Evolutionary conservation across 1,140 invertebrate genomes (phyloP), one percentile per base, ranked within the genome.

Genomic region (Aleiodes sp.): DNA sequence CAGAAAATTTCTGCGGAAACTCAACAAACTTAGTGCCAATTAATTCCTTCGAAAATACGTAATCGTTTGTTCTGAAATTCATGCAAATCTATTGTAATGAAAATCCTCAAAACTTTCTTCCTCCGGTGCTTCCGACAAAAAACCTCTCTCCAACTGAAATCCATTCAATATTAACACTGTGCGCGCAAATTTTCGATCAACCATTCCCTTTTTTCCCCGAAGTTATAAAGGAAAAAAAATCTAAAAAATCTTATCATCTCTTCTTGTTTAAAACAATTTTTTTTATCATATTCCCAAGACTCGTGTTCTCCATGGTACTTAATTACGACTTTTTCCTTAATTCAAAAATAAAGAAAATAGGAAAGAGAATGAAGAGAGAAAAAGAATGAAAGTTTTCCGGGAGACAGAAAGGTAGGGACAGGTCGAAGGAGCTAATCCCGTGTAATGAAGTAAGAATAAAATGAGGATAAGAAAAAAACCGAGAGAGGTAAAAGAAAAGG

Each of bases 381-480:
- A 66, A 29, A 65, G 60, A 65, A 46, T 59, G 65, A 66, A 71
- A 72, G 70, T 62, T 71, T 76, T 67, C 43, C 56, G 52, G 28
- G 21, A 35, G 31, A 69, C 29, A 68, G 56, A 70, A 65, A 41
- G 43, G 56, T n/a, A 46, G 43, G 46, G 37, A 69, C 74, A 70
- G 72, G 74, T 74, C 76, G 76, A 76, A 77, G 73, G 82, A 83
- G 79, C 79, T 85, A 83, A 85, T 84, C 77, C 78, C 70, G 71
- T 76, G 80, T 84, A 84, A 84, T 80, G 82, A 84, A 82, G 79
- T 84, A 84, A 82, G 80, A 85, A 82, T 84, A 84, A 82, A 82
- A 83, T 76, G 76, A 72, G 66, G 62, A 65, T 41, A 26, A 14
- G 62, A 31, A 67, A 56, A 14, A 9, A 12, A 39, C 4, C 39